Base-by-base conservation (phyloP, 1,140 invertebrate species). In the Coelopa frigida region DNA sequence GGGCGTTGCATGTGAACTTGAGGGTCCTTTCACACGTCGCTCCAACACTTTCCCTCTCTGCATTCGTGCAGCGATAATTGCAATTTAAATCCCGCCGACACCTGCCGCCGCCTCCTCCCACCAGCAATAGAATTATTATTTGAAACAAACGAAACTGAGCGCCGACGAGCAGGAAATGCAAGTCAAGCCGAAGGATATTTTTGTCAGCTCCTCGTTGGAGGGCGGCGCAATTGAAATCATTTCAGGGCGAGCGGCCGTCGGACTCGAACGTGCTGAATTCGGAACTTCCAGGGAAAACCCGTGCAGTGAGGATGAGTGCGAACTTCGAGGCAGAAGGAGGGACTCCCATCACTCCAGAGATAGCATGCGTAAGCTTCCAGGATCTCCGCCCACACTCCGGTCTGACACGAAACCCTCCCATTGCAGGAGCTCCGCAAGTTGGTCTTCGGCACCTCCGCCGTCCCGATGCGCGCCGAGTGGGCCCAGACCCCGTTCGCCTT, bases 261-360 rank as follows among this genome's bases (percentile, higher is more conserved):
- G 15, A 24, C 15, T 5, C 27, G 23, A 26, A 38, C 44, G 42
- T 35, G 17, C 24, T 15, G 5, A 29, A 3, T 31, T 20, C 24
- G 24, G 23, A n/a, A n/a, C 3, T 10, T 7, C 18, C 6, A 20
- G 7, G 31, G 35, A 44, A 2, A 33, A 4, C 14, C 11, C 6
- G 3, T 3, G 11, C 12, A 32, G 18, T 31, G 15, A 49, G 20
- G 20, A 66, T 66, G 63, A 59, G 59, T 45, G 55, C 55, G 44
- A 55, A 59, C 37, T 61, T 67, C 40, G 52, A 54, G 46, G 48
- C 44, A 27, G 56, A 61, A 49, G 82, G 82, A 21, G 82, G 82
- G 12, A 74, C 62, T 32, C 77, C 83, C 2, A 83, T 84, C 32
- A 78, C 80, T 8, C 73, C 78, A 42, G 78, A 82, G 51, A 68